Evolutionary conservation across 2,797 vertebrate species (phyloP), one percentile per base, ranked within the genome.

Genomic region (Eleutherodactylus coqui): DNA sequence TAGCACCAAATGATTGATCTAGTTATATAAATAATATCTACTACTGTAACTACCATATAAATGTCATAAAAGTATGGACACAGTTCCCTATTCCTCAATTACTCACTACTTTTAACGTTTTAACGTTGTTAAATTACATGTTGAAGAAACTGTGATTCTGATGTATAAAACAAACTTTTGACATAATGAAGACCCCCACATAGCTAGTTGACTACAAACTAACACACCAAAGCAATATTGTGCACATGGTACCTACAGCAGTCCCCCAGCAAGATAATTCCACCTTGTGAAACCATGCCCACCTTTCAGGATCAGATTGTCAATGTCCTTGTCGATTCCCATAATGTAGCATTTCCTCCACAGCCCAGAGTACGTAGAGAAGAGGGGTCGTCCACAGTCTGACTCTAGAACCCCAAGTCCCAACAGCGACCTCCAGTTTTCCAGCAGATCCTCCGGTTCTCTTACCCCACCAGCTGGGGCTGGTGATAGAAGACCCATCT

Each of bases 341-440:
- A 91, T 90, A 88, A 93, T 95, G 93, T 96, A 96, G 90, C 96
- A 96, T 91, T 94, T 96, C 90, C 94, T 95, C 97, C 96, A 96
- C 36, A 97, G 95, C 64, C 96, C 96, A 7, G 94, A 93, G 90
- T 96, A 95, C 2, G 93, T 95, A 90, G 96, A 95, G 91, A 96
- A 97, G 27, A 96, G 94, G 73, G 95, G 96, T 41, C 95, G 93
- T 17, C 95, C 95, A 88, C 97, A 97, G 88, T 95, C 96, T 11
- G 96, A 95, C 92, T 96, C 96, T 90, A 96, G 92, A 91, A 96
- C 96, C 49, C 96, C 96, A 91, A 96, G 94, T 83, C 96, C 96
- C 83, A 96, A 91, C 86, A 96, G 94, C 79, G 96, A 96, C 82
- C 95, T 89, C 96, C 96, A 96, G 91, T 94, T 95, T 87, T 96